Evolutionary conservation across 2,113 vertebrate genomes (phyloP).

Genomic region (Nematolebias whitei): DNA sequence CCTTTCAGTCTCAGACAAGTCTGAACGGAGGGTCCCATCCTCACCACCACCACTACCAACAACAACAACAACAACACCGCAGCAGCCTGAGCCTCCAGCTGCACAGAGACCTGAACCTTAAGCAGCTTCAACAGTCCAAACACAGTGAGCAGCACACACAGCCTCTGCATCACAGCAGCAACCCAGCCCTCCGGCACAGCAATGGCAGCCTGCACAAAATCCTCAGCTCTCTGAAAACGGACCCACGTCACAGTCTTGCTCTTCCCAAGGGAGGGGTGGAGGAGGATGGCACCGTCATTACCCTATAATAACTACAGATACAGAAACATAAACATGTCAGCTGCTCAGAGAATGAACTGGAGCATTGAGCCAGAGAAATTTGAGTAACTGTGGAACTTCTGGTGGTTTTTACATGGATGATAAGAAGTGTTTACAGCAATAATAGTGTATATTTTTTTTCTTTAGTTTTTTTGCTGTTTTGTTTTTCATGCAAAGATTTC

Average conservation of each 20-base stretch:
- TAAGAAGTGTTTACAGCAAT: constrained; percentile 42
- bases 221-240: constrained; percentile 91
- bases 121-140: constrained; percentile 70
- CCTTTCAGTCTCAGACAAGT: constrained; percentile 83
- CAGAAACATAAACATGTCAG: constrained; percentile 54
- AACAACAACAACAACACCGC: constrained; percentile 1
- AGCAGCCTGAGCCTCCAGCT: constrained; percentile 84
- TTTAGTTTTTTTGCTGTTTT: constrained; percentile 56
- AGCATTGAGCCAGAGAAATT: constrained; percentile 48
- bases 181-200: constrained; percentile 84
- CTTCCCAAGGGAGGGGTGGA: constrained; percentile 93
- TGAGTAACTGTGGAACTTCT: constrained; percentile 58
- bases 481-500: constrained; percentile 56
- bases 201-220: constrained; percentile 92
- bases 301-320: constrained; percentile 84
- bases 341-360: constrained; percentile 73
- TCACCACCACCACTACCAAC: constrained; percentile 49
- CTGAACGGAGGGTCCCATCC: constrained; percentile 81
- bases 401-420: constrained; percentile 47
- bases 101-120: constrained; percentile 85
- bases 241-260: constrained; percentile 92
- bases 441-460: constrained; percentile 50
- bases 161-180: constrained; percentile 75
- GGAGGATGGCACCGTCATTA: constrained; percentile 96
- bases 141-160: constrained; percentile 62